A percentile compares a stretch with the other conserved stretches of the same genome.
phyloP scores from a whole-genome alignment of 2,888 invertebrate species.

The Coenonympha glycerion region DNA sequence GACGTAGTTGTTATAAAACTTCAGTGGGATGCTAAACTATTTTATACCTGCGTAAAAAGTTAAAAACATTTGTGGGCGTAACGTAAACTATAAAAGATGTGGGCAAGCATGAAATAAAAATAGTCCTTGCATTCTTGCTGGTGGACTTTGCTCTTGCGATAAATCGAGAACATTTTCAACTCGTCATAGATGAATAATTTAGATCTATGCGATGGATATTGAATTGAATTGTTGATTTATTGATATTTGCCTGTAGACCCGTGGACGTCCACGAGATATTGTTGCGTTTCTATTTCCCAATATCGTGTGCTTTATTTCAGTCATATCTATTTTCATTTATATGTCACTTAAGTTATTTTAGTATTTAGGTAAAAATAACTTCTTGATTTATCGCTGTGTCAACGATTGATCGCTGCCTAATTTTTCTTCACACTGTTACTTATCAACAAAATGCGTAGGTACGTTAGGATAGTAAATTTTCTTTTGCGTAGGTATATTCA shows the following conservation, averaged over 20 bases:
- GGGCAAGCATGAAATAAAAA: constrained; percentile 13
- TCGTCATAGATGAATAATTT: neutral
- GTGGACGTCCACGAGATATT: neutral
- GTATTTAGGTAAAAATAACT: neutral
- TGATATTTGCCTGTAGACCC: neutral
- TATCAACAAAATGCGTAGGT: too few species aligned
- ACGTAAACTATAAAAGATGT: constrained; percentile 5
- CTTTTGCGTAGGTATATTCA: neutral
- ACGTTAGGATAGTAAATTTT: too few species aligned
- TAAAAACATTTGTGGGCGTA: constrained; percentile 1
- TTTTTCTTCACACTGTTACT: too few species aligned
- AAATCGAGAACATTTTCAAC: constrained; percentile 12
- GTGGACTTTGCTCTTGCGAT: constrained; percentile 19
- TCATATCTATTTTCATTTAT: neutral
- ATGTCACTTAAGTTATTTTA: neutral
- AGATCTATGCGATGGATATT: neutral
- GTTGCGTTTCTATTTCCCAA: neutral
- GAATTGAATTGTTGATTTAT: neutral
- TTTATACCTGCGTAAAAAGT: neutral
- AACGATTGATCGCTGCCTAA: too few species aligned
- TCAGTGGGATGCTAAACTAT: neutral
- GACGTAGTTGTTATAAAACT: too few species aligned
- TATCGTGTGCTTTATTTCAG: neutral
- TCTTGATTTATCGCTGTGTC: too few species aligned
- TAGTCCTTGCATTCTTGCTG: constrained; percentile 10